These are phyloP conservation scores for Dasyurus viverrinus DNA, from an alignment of 2,113 vertebrate genomes.

Conservation along the genomic window DNA sequence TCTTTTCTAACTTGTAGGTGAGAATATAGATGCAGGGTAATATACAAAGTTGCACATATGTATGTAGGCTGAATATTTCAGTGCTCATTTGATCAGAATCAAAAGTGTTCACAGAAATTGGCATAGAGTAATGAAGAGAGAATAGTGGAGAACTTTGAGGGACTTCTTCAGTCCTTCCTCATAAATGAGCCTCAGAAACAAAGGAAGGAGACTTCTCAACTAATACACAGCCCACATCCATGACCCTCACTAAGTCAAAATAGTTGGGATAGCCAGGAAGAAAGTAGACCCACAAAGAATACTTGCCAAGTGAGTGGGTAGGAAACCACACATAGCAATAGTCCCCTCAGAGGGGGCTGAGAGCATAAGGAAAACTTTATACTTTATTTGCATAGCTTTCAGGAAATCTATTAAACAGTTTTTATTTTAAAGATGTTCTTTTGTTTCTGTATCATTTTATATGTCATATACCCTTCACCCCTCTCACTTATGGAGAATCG, in stretches of 20 bases:
- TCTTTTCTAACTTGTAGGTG: neutral
- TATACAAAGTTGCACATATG: neutral
- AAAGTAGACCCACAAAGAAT: neutral
- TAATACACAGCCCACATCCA: neutral
- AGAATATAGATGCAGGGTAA: conserved; percentile 6
- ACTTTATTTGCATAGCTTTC: neutral
- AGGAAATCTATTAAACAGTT: neutral
- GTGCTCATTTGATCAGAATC: neutral
- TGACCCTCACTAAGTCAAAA: neutral
- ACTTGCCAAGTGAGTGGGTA: neutral
- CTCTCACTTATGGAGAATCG: neutral
- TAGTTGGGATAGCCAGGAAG: neutral
- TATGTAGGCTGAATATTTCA: neutral
- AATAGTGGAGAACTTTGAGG: neutral
- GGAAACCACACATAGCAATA: neutral
- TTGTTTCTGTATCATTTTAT: neutral
- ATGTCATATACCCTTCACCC: neutral
- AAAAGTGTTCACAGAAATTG: neutral
- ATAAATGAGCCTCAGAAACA: neutral
- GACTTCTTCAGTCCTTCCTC: neutral
- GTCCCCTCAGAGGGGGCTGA: neutral
- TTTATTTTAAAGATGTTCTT: neutral
- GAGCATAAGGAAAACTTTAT: neutral
- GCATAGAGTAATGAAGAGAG: neutral
- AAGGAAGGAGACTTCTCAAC: neutral